Evolutionary conservation across 2,888 invertebrate species (phyloP).

Genomic region (Spodoptera picta): DNA sequence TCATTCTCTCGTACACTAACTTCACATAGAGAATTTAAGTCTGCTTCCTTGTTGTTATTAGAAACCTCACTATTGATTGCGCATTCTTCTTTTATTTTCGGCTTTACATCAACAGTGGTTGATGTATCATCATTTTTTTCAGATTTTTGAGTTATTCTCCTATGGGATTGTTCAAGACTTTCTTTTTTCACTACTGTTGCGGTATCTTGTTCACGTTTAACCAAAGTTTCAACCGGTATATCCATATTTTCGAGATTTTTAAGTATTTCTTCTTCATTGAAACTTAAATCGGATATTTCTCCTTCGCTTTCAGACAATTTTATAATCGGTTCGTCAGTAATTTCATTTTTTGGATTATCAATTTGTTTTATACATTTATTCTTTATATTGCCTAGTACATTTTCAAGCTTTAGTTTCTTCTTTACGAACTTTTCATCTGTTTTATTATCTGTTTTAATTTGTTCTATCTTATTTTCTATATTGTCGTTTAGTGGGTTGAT

Average conservation of each 20-base stretch:
- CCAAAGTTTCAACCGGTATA: constrained; percentile 65
- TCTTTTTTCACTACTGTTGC: constrained; percentile 9
- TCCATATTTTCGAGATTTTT: constrained; percentile 70
- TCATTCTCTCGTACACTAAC: constrained; percentile 6
- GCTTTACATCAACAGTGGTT: constrained; percentile 27
- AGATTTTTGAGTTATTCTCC: constrained; percentile 14
- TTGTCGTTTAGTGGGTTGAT: neutral
- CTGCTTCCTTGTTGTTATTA: constrained; percentile 52
- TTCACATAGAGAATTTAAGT: constrained; percentile 60
- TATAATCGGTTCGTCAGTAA: constrained; percentile 5
- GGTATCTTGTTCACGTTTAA: neutral
- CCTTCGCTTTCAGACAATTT: constrained; percentile 60
- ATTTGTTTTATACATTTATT: constrained; percentile 46
- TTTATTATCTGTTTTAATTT: constrained; percentile 16
- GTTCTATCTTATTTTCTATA: constrained; percentile 13
- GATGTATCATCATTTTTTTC: constrained; percentile 14
- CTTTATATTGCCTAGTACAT: constrained; percentile 68
- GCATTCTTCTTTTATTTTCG: constrained; percentile 25
- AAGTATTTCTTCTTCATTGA: constrained; percentile 68
- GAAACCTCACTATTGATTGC: constrained; percentile 17
- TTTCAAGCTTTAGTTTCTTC: constrained; percentile 75
- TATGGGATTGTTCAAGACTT: neutral
- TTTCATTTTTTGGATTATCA: constrained; percentile 6
- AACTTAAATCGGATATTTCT: constrained; percentile 59
- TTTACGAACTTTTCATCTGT: constrained; percentile 64